Base-by-base conservation (phyloP, 1,140 invertebrate species). In the Drosophila littoralis region DNA sequence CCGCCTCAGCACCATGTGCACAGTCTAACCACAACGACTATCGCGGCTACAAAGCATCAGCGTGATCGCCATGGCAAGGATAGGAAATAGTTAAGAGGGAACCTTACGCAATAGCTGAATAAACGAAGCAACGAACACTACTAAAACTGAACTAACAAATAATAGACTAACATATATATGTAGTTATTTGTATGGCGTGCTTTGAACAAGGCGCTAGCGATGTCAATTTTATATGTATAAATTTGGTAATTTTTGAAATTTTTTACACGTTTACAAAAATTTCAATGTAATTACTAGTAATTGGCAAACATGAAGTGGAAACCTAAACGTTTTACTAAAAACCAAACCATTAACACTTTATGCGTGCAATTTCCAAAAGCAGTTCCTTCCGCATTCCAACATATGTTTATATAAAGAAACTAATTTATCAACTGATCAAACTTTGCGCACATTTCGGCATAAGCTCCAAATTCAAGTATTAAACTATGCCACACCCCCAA, bases 241-340 rank as follows among this genome's bases (percentile, higher is more conserved):
- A 45, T 71, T 33, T 71, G 66, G 84, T 89, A 89, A 89, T 89
- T 89, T 89, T 78, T 80, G 77, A 84, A 89, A 84, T 84, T 89
- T 88, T 89, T 75, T 36, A 51, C 50, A 43, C 45, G 50, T 61
- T 73, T 15, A 73, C 46, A 59, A 83, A 86, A 86, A 86, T 86
- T 86, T 88, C 76, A 88, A 81, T 42, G 36, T 69, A 89, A 89
- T 89, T 89, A 90, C 69, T 61, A 9, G 12, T 54, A 1, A 64
- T 61, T 77, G 85, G 65, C 71, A 13, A 50, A 45, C 17, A 12
- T 48, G n/a, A 35, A 52, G 61, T 12, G 28, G 28, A 52, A 45
- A 57, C 58, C 66, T 60, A 55, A 54, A 69, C 40, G 7, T 72
- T 42, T 63, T 59, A 55, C 55, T 69, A 70, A 70, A 52, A 42